These are phyloP conservation scores for Augiades crinisus DNA, from an alignment of 2,888 invertebrate genomes.

Conservation along the genomic window DNA sequence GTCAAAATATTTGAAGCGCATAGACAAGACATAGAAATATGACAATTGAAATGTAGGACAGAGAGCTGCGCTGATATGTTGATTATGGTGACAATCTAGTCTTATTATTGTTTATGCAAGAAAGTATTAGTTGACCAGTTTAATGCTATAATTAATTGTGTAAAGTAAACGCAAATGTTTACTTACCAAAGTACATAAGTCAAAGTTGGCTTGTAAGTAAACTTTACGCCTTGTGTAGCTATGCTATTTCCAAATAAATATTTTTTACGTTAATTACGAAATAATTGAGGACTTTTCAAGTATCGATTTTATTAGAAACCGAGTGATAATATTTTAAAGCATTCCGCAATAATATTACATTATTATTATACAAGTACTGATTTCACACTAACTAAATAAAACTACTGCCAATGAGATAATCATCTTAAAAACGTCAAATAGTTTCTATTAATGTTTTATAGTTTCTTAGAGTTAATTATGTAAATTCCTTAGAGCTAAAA, in stretches of 20 bases:
- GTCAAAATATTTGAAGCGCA: too few relatives aligned
- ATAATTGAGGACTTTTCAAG: not conserved
- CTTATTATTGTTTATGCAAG: not conserved
- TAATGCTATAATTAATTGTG: not conserved
- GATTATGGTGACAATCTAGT: not conserved
- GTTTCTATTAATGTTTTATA: constrained; percentile 6
- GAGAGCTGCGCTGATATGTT: not conserved
- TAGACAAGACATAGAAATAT: too few relatives aligned
- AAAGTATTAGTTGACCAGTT: not conserved
- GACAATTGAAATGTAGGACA: not conserved
- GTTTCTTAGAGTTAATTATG: not conserved
- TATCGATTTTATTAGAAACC: not conserved
- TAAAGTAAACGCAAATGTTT: not conserved
- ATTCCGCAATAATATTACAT: not conserved
- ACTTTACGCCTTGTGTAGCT: too few relatives aligned
- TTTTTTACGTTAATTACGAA: not conserved
- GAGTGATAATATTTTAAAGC: not conserved
- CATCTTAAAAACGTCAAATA: not conserved
- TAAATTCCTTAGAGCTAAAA: not conserved
- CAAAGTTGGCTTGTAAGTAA: not conserved
- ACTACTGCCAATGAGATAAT: not conserved
- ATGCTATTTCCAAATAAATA: not conserved
- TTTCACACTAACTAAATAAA: not conserved
- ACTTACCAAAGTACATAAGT: not conserved
- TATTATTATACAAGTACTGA: not conserved